These are phyloP conservation scores for Cairina moschata DNA, from an alignment of 2,113 vertebrate species.

Conservation along the genomic window DNA sequence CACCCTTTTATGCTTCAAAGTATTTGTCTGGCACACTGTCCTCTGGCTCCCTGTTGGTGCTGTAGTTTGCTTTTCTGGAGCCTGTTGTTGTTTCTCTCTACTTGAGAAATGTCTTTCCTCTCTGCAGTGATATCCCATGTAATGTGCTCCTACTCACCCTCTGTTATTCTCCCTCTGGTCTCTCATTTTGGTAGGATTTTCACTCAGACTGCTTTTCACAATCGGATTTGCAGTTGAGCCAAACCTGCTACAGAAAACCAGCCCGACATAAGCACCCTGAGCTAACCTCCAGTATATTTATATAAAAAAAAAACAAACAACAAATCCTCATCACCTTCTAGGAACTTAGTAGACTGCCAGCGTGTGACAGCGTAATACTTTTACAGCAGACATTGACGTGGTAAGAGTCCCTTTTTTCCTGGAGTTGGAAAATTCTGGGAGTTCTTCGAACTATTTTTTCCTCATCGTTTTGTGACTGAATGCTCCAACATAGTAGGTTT, in stretches of 20 bases:
- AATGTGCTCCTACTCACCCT: neutral
- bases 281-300: fast-evolving
- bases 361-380: fast-evolving
- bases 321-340: neutral
- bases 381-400: neutral
- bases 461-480: neutral
- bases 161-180: neutral
- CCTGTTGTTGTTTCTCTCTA: neutral
- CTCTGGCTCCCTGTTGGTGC: neutral
- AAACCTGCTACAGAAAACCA: neutral
- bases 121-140: neutral
- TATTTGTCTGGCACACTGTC: neutral
- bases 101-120: neutral
- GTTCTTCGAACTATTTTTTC: neutral
- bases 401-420: neutral
- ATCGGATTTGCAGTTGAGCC: neutral
- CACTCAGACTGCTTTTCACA: neutral
- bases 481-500: neutral
- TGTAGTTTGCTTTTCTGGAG: neutral
- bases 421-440: neutral
- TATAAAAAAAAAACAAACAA: neutral
- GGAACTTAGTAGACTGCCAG: neutral
- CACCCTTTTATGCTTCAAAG: neutral
- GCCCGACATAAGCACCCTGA: neutral
- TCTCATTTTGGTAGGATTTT: neutral